These are phyloP conservation scores for Cephalotes varians DNA, from an alignment of 2,888 invertebrate genomes.

Conservation along the genomic window DNA sequence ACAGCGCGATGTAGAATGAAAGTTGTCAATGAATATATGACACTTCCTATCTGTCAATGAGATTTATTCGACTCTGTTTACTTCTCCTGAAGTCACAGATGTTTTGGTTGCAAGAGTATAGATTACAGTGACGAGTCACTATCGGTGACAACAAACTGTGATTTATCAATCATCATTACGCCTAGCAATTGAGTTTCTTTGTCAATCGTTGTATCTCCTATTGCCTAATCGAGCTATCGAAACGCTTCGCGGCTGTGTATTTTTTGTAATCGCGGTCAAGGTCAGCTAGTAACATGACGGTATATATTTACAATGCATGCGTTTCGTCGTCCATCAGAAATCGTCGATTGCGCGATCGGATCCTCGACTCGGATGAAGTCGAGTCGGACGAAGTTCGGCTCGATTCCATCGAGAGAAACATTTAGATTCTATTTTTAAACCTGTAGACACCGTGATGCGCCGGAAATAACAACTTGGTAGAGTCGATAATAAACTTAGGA, in stretches of 20 bases:
- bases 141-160: not conserved
- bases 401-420: conserved; percentile 18
- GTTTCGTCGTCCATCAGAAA: not conserved
- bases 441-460: conserved; percentile 4
- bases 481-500: not conserved
- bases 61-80: not conserved
- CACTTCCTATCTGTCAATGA: not conserved
- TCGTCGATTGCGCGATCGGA: not conserved
- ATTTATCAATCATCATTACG: not conserved
- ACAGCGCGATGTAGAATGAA: not conserved
- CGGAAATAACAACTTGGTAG: conserved; percentile 4
- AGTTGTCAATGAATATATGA: not conserved
- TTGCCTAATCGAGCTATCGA: conserved; percentile 17
- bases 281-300: not conserved
- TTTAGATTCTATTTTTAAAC: conserved; percentile 33
- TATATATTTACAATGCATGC: not conserved
- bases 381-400: not conserved
- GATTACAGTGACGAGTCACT: not conserved
- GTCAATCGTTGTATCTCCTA: not conserved
- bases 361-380: not conserved
- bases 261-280: conserved; percentile 40
- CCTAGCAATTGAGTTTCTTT: not conserved
- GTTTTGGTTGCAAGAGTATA: not conserved
- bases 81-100: not conserved
- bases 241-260: not conserved